A percentile compares a stretch with the other conserved stretches of the same genome.
Conservation (phyloP, 2,113 vertebrate species). For the Heloderma charlesbogerti region DNA sequence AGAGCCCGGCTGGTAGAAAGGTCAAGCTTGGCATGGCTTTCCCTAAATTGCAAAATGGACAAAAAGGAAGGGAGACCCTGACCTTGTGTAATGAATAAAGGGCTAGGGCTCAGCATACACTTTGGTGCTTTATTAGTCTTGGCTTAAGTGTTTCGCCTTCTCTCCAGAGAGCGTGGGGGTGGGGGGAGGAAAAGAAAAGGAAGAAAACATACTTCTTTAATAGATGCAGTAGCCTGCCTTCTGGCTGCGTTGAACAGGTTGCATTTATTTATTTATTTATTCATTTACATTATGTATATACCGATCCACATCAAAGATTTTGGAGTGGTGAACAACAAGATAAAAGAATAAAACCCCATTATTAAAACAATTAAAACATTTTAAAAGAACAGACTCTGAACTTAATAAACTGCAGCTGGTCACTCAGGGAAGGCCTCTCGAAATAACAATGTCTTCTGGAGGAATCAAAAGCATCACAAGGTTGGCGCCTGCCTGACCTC, state of each 20-base stretch:
- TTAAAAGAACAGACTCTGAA: no score
- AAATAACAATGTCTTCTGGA: no score
- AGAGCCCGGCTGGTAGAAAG: slow-evolving; percentile 69
- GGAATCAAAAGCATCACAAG: no score
- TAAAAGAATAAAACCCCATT: no score
- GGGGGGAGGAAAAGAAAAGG: not conserved
- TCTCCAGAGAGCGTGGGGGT: not conserved
- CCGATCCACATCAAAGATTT: no score
- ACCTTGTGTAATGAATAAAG: slow-evolving; percentile 73
- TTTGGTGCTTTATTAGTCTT: slow-evolving; percentile 54
- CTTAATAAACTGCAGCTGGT: no score
- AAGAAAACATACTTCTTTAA: not conserved
- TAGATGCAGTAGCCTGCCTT: not conserved
- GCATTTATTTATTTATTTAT: no score
- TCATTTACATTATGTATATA: no score
- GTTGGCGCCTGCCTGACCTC: no score
- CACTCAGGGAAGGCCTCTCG: no score
- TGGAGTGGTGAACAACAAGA: no score
- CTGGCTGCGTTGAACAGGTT: not conserved
- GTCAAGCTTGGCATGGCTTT: slow-evolving; percentile 68
- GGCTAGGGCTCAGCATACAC: slow-evolving; percentile 44
- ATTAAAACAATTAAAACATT: no score
- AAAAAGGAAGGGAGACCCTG: slow-evolving; percentile 63
- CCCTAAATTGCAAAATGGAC: slow-evolving; percentile 70
- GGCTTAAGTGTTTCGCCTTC: slow-evolving; percentile 51